Evolutionary conservation across 2,113 vertebrate genomes (phyloP), one percentile per base, ranked within the genome.

Genomic region (Equus przewalskii): DNA sequence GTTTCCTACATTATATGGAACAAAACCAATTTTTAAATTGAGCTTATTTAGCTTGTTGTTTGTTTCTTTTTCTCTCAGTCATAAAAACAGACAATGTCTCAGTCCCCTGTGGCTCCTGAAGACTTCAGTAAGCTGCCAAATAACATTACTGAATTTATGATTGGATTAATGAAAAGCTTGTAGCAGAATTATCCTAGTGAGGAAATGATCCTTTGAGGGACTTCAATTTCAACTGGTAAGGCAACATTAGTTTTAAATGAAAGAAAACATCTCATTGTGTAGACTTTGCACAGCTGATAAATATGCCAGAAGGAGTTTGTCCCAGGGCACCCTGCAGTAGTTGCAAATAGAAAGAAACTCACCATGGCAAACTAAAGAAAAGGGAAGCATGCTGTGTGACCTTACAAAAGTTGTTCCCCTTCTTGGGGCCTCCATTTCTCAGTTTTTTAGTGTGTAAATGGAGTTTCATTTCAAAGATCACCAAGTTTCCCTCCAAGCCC

Each of bases 121-220:
- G 97, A 94, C 96, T 96, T 98, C 97, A 84, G 94, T 98, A 98
- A 98, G 91, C 97, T 96, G 98, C 98, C 98, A 98, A 98, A 98
- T 96, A 98, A 98, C 95, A 97, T 98, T 97, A 97, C 54, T 94
- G 96, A 98, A 98, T 91, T 98, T 98, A 94, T 98, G 96, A 98
- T 94, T 98, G 98, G 97, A 98, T 98, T 98, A 99, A 98, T 98
- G 98, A 98, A 98, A 98, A 98, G 85, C 98, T 98, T 98, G 96
- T 98, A 98, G 97, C 96, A 98, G 98, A 98, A 99, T 98, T 97
- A 98, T 88, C 92, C 87, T 97, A 97, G 89, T 84, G 94, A 98
- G 96, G 87, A 98, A 98, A 98, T 97, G 83, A 98, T 98, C 62
- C 98, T 98, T 90, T 97, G 79, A 96, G 98, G 97, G 97, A 92